Conservation (phyloP, 2,888 invertebrate species). For the Tanypteryx hageni region DNA sequence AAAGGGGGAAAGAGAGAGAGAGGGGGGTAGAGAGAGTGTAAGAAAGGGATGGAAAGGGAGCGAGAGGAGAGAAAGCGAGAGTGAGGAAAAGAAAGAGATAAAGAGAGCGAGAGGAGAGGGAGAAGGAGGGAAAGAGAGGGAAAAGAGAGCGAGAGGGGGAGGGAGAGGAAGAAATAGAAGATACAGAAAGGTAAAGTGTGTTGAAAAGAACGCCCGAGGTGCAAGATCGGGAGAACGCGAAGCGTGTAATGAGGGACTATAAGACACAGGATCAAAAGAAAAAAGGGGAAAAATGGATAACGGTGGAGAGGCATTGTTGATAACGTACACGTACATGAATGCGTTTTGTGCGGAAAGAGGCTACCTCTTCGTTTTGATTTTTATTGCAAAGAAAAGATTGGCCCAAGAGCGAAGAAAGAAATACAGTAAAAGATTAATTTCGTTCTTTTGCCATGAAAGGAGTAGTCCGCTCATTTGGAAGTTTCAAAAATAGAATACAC, state of each 20-base stretch:
- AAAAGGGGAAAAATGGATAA: neutral
- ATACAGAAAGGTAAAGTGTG: neutral
- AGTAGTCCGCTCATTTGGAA: neutral
- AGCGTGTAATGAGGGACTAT: neutral
- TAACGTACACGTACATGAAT: neutral
- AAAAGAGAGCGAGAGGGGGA: neutral
- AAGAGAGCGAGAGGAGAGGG: no score
- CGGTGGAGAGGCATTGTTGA: neutral
- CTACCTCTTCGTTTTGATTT: no score
- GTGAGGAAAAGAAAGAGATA: no score
- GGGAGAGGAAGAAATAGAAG: neutral
- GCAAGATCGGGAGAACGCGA: neutral
- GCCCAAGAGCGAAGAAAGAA: neutral
- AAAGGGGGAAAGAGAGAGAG: no score
- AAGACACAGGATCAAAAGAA: neutral
- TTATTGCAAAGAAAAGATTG: neutral
- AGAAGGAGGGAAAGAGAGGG: neutral
- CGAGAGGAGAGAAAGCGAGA: no score
- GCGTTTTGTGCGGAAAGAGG: neutral
- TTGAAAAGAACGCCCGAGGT: constrained; percentile 1
- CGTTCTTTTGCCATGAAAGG: neutral
- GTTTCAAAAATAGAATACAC: neutral
- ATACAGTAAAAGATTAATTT: neutral
- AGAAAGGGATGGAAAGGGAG: no score
- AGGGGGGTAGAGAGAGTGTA: no score